Conservation (phyloP, 2,888 invertebrate species). For the Seira musarum region DNA sequence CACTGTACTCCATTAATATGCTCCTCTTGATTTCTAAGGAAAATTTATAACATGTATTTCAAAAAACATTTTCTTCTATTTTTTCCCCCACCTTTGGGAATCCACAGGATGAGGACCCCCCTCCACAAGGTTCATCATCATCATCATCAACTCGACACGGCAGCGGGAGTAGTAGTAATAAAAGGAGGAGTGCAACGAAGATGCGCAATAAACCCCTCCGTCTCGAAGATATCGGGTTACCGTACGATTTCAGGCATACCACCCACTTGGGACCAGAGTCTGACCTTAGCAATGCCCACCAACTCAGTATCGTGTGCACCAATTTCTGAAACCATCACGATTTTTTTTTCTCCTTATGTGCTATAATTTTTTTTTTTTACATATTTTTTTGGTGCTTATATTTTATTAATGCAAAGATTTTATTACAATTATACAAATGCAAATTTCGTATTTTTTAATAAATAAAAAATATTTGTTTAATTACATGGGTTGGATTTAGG, state of each 20-base stretch:
- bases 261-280: constrained; percentile 93
- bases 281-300: constrained; percentile 72
- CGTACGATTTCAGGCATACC: constrained; percentile 96
- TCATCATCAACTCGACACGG: not conserved
- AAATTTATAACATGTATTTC: too few species aligned
- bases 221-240: constrained; percentile 81
- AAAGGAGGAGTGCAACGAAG: not conserved
- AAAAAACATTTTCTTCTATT: too few species aligned
- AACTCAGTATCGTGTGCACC: constrained; percentile 8
- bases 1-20: too few species aligned
- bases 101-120: not conserved
- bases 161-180: not conserved
- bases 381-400: not conserved
- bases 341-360: not conserved
- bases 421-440: not conserved
- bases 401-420: not conserved
- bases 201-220: not conserved
- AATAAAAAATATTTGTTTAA: not conserved
- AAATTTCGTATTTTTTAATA: not conserved
- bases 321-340: not conserved
- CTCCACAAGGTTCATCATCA: not conserved
- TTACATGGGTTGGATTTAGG: too few species aligned
- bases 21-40: too few species aligned
- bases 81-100: not conserved
- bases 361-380: not conserved